Evolutionary conservation across 2,113 vertebrate genomes (phyloP).

Genomic region (Protobothrops mucrosquamatus): DNA sequence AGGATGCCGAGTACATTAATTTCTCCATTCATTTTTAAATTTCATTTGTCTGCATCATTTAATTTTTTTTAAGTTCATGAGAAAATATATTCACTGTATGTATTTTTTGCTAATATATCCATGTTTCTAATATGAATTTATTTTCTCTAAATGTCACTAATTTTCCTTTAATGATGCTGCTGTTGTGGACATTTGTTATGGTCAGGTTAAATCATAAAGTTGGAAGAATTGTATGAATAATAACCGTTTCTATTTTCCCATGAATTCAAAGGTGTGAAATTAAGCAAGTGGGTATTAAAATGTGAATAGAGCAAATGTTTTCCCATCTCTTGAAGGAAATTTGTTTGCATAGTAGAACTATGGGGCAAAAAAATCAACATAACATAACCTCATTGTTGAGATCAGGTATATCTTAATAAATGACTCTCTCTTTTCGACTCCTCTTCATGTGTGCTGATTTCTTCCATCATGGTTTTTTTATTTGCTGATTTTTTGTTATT

Average conservation of each 20-base stretch:
- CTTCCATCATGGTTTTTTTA: not conserved
- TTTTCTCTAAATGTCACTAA: not conserved
- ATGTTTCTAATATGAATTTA: not conserved
- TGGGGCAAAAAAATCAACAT: not conserved
- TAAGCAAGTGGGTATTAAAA: not conserved
- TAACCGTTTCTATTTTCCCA: not conserved
- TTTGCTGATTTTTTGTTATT: not conserved
- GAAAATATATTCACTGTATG: not conserved
- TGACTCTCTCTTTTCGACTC: not conserved
- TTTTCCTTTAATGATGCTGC: not conserved
- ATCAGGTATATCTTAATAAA: not conserved
- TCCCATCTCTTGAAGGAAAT: not conserved
- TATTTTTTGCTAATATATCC: not conserved
- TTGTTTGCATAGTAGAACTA: not conserved
- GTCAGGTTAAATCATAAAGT: not conserved
- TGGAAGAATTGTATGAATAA: not conserved
- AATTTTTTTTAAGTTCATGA: not conserved
- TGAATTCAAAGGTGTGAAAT: not conserved
- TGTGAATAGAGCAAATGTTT: not conserved
- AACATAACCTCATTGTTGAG: not conserved
- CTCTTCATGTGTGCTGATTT: not conserved
- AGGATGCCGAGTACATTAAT: not conserved
- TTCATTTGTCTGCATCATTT: not conserved
- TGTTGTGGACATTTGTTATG: not conserved
- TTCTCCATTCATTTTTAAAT: not conserved